Conservation (phyloP, 2,113 vertebrate species). For the Motacilla alba region DNA sequence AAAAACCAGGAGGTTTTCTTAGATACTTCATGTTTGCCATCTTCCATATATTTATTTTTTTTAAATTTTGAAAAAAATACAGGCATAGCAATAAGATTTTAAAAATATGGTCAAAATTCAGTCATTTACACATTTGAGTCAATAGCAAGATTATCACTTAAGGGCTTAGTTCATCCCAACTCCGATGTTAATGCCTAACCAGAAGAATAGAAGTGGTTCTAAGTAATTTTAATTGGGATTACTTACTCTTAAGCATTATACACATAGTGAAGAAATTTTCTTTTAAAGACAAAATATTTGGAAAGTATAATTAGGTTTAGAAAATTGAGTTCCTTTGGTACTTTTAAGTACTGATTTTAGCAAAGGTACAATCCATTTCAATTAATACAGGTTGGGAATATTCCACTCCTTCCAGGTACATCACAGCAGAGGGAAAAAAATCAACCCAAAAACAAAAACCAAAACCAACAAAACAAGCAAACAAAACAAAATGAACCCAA, state of each 20-base stretch:
- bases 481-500: not conserved
- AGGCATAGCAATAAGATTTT: not conserved
- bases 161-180: not conserved
- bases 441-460: not conserved
- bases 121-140: not conserved
- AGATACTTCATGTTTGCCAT: not conserved
- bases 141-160: not conserved
- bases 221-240: not conserved
- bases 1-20: not conserved
- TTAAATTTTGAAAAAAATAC: not conserved
- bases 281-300: not conserved
- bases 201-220: not conserved
- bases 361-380: not conserved
- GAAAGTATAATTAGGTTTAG: not conserved
- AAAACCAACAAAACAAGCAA: not conserved
- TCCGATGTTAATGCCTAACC: not conserved
- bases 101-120: not conserved
- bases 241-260: not conserved
- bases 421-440: not conserved
- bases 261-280: not conserved
- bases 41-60: not conserved
- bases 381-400: not conserved
- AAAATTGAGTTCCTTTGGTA: not conserved
- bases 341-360: not conserved
- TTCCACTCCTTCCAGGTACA: not conserved